A percentile compares a stretch with the other conserved stretches of the same genome.
Conservation (phyloP, 2,113 vertebrate species). For the Labeo rohita region DNA sequence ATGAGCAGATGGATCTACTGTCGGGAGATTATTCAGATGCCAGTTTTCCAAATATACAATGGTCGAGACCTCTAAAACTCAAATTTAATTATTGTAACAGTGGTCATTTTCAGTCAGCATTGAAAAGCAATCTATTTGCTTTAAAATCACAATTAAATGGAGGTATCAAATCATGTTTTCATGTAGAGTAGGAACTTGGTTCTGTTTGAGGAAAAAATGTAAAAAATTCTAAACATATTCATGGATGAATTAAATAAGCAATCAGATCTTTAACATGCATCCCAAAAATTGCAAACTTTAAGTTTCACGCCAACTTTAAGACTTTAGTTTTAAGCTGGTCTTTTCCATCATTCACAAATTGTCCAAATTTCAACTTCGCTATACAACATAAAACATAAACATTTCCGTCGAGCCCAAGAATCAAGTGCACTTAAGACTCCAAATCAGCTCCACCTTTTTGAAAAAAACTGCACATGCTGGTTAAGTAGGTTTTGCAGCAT, state of each 20-base stretch:
- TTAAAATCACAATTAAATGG: neutral
- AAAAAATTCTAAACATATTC: neutral
- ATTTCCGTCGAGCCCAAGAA: no score
- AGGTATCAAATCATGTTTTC: neutral
- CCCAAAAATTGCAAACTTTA: no score
- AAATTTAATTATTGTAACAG: constrained; percentile 23
- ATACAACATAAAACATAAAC: no score
- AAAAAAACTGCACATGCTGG: no score
- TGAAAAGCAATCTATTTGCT: neutral
- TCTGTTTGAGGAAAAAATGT: neutral
- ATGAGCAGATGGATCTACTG: constrained; percentile 43
- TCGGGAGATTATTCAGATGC: constrained; percentile 29
- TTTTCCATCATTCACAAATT: neutral
- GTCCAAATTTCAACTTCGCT: neutral
- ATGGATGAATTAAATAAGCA: neutral
- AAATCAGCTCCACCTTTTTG: neutral
- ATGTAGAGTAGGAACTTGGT: neutral
- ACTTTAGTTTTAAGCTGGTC: no score
- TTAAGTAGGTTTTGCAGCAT: no score
- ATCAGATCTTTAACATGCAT: no score
- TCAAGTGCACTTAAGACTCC: no score
- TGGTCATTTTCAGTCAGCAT: neutral
- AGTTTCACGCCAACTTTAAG: no score
- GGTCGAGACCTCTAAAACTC: constrained; percentile 15
- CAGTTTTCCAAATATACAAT: constrained; percentile 36